phyloP scores from a whole-genome alignment of 2,797 vertebrate genomes.

The Mormyrops boulengeri region DNA sequence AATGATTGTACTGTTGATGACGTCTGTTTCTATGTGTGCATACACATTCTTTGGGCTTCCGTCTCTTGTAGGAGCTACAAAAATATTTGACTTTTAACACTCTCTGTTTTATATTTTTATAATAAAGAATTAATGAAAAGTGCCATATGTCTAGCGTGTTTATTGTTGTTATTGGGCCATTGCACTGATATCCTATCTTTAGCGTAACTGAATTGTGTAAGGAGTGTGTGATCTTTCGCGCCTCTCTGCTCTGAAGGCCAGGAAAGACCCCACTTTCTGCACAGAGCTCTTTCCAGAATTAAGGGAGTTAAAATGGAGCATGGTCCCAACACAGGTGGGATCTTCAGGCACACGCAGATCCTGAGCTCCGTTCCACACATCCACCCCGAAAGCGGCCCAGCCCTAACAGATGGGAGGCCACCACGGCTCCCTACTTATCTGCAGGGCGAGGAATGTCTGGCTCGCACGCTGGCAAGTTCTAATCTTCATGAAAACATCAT shows the following conservation, averaged over 20 bases:
- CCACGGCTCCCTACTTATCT: neutral
- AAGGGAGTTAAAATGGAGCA: neutral
- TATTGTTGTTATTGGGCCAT: neutral
- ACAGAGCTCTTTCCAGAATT: neutral
- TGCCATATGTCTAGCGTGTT: neutral
- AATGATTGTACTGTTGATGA: constrained; percentile 40
- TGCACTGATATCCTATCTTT: neutral
- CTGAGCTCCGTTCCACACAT: neutral
- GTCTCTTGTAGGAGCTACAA: constrained; percentile 53
- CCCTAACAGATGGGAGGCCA: neutral
- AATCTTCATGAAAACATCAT: constrained; percentile 4
- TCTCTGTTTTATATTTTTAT: constrained; percentile 79
- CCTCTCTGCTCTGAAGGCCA: neutral
- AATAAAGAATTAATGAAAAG: constrained; percentile 72
- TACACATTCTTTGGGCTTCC: constrained; percentile 34
- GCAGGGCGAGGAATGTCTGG: neutral
- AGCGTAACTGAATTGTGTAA: neutral
- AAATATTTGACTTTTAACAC: constrained; percentile 66
- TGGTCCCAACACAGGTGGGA: neutral
- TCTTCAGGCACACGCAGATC: neutral
- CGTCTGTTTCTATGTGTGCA: neutral
- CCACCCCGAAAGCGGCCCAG: neutral
- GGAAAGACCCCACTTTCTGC: neutral
- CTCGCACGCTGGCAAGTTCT: neutral
- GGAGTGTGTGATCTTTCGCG: neutral